phyloP scores from a whole-genome alignment of 2,797 vertebrate species.

The Mus caroli region DNA sequence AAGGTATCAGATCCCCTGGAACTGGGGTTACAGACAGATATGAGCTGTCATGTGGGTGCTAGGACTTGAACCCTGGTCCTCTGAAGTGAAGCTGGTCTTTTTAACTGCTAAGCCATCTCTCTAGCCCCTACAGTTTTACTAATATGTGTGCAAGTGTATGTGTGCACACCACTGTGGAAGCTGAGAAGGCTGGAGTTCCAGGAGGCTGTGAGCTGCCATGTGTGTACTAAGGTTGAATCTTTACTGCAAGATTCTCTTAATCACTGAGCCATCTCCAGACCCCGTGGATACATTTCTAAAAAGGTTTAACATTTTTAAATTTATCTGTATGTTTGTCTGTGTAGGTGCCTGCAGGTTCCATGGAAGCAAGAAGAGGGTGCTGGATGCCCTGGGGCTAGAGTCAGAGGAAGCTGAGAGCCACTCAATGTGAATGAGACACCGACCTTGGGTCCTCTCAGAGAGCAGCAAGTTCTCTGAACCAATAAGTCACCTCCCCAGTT shows the following conservation, averaged over 20 bases:
- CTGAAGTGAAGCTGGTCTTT: not conserved
- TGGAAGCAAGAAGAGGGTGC: not conserved
- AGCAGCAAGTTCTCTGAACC: not conserved
- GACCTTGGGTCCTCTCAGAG: not conserved
- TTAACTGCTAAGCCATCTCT: not conserved
- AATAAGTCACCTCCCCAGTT: not conserved
- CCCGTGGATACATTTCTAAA: not conserved
- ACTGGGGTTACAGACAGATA: not conserved
- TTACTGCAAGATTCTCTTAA: not conserved
- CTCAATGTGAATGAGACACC: not conserved
- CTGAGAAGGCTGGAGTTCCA: not conserved
- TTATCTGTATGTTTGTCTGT: not conserved
- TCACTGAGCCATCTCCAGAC: not conserved
- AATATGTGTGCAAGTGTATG: not conserved
- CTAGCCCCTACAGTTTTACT: not conserved
- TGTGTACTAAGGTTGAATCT: too few relatives aligned
- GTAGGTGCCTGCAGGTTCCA: not conserved
- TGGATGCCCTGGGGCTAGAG: not conserved
- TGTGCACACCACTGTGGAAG: not conserved
- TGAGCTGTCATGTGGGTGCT: not conserved
- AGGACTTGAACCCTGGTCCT: not conserved
- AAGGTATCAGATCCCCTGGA: not conserved
- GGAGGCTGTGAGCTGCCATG: too few relatives aligned
- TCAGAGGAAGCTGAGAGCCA: not conserved
- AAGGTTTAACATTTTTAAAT: not conserved